Percentiles rank a stretch among this genome's conserved stretches.
These are phyloP conservation scores for Leptogaster cylindrica DNA, from an alignment of 2,888 invertebrate genomes.

Conservation along the genomic window DNA sequence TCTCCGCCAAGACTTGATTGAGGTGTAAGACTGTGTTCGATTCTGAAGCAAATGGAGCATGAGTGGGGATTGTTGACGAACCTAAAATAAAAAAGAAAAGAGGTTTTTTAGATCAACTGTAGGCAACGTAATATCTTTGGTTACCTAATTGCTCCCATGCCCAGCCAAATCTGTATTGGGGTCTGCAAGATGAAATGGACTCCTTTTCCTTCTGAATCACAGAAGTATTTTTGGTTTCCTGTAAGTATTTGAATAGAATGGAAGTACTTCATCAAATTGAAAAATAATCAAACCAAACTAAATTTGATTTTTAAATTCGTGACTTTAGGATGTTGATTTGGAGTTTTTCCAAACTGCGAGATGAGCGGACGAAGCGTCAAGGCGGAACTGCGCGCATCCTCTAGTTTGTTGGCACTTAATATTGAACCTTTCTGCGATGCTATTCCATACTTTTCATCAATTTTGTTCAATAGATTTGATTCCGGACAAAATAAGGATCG, in stretches of 20 bases:
- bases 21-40: conserved; percentile 49
- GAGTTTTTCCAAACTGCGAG: background rate
- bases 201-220: background rate
- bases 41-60: conserved; percentile 52
- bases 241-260: background rate
- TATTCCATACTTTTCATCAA: conserved; percentile 49
- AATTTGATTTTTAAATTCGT: too few species aligned
- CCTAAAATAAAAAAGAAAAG: background rate
- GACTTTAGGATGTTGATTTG: too few species aligned
- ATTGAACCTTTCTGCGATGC: background rate
- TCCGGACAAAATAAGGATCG: conserved; percentile 50
- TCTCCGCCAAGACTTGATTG: conserved; percentile 48
- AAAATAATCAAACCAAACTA: too few species aligned
- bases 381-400: background rate
- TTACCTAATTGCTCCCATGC: conserved; percentile 53
- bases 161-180: conserved; percentile 49
- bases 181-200: background rate
- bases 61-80: conserved; percentile 43
- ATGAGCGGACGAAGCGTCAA: too few species aligned
- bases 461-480: conserved; percentile 47
- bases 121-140: conserved; percentile 36
- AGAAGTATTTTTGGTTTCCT: background rate
- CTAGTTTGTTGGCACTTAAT: background rate
- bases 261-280: background rate
- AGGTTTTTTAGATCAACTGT: background rate